Evolutionary conservation across 2,113 vertebrate species (phyloP), one percentile per base, ranked within the genome.

Genomic region (Stegastes partitus): DNA sequence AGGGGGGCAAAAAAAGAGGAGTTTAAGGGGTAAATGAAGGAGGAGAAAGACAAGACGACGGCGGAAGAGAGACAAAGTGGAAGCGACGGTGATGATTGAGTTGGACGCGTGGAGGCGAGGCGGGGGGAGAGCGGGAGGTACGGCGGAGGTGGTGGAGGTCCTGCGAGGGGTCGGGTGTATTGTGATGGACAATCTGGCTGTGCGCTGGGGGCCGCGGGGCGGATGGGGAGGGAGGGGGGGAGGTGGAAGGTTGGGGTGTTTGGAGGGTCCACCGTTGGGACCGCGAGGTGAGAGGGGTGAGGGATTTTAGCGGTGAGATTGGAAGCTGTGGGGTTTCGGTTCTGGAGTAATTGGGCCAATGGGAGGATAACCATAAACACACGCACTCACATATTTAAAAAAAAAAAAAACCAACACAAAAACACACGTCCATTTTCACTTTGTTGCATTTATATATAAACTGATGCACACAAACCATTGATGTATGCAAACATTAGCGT

Each of bases 311-410:
- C 69, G 70, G 79, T 61, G 63, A 83, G 80, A 81, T 58, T 69
- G 66, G 84, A 68, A 78, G 86, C 85, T 85, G 70, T 88, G 82
- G 84, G 87, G 83, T 77, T 82, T 85, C 84, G 85, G 77, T 90
- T 84, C 59, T 87, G 77, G 81, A 90, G 90, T 92, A 94, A 95
- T 95, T 95, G 92, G 94, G 91, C 93, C 92, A 91, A 92, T 85
- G 93, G 93, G 93, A 94, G 92, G 88, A 77, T 68, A 84, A 75
- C 31, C 75, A 86, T 55, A 90, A 84, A 90, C 71, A 81, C 59
- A 70, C 42, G 53, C 68, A 58, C 63, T 69, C 23, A 72, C 51
- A 61, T 14, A 47, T 25, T 69, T 25, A 68, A 34, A 6, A 34
- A 34, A 34, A 34, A 34, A 34, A 3, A 4, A 34, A 67, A 53